Percentiles rank a stretch among this genome's conserved stretches.
These are phyloP conservation scores for Cyprinella venusta DNA, from an alignment of 2,797 vertebrate species.

Conservation along the genomic window DNA sequence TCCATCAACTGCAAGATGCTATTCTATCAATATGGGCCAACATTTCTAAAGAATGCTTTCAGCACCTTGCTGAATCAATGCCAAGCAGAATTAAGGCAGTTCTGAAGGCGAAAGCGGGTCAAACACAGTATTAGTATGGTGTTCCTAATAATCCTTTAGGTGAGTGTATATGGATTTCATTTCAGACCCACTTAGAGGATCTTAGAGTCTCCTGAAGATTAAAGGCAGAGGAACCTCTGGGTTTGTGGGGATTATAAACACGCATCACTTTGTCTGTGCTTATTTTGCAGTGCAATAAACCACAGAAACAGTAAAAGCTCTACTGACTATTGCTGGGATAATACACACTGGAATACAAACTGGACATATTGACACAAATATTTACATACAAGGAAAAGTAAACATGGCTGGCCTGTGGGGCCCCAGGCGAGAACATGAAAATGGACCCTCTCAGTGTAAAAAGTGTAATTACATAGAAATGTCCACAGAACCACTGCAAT, in stretches of 20 bases:
- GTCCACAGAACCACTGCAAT: neutral
- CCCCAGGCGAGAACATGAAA: neutral
- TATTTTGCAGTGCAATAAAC: constrained; percentile 33
- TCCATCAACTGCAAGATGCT: too few species aligned
- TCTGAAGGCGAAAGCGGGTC: too few species aligned
- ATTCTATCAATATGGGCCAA: too few species aligned
- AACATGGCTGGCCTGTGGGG: constrained; percentile 6
- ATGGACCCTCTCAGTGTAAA: neutral
- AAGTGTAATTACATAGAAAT: constrained; percentile 11
- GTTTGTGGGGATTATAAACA: constrained; percentile 39
- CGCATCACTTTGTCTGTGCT: constrained; percentile 17
- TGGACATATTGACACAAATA: constrained; percentile 6
- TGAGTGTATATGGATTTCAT: neutral
- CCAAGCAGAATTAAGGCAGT: too few species aligned
- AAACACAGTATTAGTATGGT: too few species aligned
- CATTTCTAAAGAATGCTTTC: too few species aligned
- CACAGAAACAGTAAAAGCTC: neutral
- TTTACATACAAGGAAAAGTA: constrained; percentile 28
- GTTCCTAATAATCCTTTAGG: too few species aligned
- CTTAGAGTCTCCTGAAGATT: constrained; percentile 26
- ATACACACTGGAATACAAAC: constrained; percentile 9
- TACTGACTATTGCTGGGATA: constrained; percentile 5
- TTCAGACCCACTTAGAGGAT: constrained; percentile 8
- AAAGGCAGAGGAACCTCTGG: constrained; percentile 34
- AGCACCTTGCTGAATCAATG: too few species aligned